Conservation (phyloP, 1,140 invertebrate species). For the Drosophila jambulina region DNA sequence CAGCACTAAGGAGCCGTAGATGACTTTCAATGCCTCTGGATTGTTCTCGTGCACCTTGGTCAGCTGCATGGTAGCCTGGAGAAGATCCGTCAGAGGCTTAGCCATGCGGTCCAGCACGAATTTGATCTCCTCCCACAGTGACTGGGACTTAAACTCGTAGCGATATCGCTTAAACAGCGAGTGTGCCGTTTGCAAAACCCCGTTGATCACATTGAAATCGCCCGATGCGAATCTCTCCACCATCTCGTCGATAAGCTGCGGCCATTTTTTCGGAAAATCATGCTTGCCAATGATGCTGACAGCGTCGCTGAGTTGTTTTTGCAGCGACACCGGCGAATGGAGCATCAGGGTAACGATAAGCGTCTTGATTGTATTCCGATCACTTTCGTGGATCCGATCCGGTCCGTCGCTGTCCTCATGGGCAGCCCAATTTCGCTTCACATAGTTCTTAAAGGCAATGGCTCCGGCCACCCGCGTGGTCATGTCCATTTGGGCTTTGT, state of each 20-base stretch:
- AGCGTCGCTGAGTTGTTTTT: constrained; percentile 97
- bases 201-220: constrained; percentile 98
- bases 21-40: constrained; percentile 92
- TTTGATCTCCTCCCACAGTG: constrained; percentile 98
- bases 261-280: constrained; percentile 98
- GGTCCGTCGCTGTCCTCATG: constrained; percentile 90
- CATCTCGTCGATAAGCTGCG: constrained; percentile 94
- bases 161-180: constrained; percentile 98
- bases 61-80: constrained; percentile 94
- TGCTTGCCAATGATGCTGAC: constrained; percentile 97
- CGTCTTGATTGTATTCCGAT: constrained; percentile 92
- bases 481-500: constrained; percentile 91
- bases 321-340: constrained; percentile 94
- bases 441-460: constrained; percentile 98
- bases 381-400: constrained; percentile 92
- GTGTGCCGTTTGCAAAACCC: constrained; percentile 96
- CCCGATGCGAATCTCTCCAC: constrained; percentile 95
- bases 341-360: constrained; percentile 97
- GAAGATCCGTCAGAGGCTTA: constrained; percentile 95
- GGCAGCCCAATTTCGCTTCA: constrained; percentile 95
- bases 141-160: constrained; percentile 97
- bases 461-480: constrained; percentile 94
- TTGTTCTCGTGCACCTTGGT: constrained; percentile 92
- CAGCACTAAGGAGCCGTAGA: constrained; percentile 95
- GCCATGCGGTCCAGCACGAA: constrained; percentile 97